Conservation (phyloP, 2,888 invertebrate species). For the Baronia brevicornis region DNA sequence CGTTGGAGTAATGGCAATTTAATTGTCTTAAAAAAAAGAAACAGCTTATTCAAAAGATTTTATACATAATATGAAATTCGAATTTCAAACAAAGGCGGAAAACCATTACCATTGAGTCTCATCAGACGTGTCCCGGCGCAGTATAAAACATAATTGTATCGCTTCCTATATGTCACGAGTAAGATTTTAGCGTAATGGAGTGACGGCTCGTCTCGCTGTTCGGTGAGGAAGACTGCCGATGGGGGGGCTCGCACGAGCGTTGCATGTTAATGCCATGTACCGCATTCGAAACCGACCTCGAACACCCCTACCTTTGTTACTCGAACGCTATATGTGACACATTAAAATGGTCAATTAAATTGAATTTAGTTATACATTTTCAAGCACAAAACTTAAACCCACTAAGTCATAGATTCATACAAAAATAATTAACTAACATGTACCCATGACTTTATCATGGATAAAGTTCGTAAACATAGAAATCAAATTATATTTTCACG, state of each 20-base stretch:
- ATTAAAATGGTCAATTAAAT: conserved; percentile 7
- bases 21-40: no score
- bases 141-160: conserved; percentile 2
- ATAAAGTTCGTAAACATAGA: no score
- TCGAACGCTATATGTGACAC: conserved; percentile 2
- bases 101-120: not conserved
- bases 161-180: conserved; percentile 6
- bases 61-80: no score
- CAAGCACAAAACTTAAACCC: no score
- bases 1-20: no score
- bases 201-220: conserved; percentile 13
- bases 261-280: conserved; percentile 19
- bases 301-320: conserved; percentile 6
- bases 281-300: conserved; percentile 7
- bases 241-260: conserved; percentile 10
- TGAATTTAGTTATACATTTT: no score
- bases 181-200: conserved; percentile 9
- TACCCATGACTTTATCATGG: no score
- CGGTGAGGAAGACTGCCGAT: conserved; percentile 9
- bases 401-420: no score
- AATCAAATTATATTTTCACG: no score
- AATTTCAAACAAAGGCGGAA: not conserved
- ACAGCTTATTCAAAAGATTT: no score
- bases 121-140: conserved; percentile 2
- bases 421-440: no score